Evolutionary conservation across 2,797 vertebrate genomes (phyloP).

Genomic region (Chrysocyon brachyurus): DNA sequence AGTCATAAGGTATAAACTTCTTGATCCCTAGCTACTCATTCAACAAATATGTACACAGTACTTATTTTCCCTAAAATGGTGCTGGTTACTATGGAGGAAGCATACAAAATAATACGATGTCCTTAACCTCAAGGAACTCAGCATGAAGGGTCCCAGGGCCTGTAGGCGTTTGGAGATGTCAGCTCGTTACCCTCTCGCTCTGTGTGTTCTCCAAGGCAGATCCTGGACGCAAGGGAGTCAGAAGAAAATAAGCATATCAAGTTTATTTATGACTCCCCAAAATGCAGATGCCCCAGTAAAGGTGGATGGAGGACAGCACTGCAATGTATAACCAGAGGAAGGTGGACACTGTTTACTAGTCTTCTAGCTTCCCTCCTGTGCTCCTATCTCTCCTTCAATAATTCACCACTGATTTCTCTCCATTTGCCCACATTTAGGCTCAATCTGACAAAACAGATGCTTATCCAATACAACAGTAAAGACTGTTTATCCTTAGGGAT

Average conservation of each 20-base stretch:
- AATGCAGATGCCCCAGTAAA: not conserved
- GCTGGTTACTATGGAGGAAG: not conserved
- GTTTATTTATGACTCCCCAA: not conserved
- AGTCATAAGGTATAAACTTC: not conserved
- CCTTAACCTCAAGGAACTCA: not conserved
- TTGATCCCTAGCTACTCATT: not conserved
- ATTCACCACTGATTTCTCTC: not conserved
- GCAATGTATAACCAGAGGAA: not conserved
- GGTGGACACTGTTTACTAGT: no score
- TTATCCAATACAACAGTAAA: slow-evolving; percentile 22
- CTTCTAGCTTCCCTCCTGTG: not conserved
- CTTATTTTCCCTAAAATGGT: not conserved
- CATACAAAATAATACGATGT: not conserved
- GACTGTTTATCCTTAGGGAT: slow-evolving; percentile 23
- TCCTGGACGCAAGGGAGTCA: not conserved
- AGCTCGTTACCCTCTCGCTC: not conserved
- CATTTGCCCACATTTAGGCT: slow-evolving; percentile 3
- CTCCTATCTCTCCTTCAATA: not conserved
- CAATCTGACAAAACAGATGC: slow-evolving; percentile 49
- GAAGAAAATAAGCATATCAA: not conserved
- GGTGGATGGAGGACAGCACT: not conserved
- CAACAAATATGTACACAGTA: not conserved
- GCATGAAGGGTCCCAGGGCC: not conserved
- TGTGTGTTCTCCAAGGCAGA: not conserved
- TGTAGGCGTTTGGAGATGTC: not conserved